Evolutionary conservation across 2,113 vertebrate species (phyloP).

Genomic region (Seriola dumerili): DNA sequence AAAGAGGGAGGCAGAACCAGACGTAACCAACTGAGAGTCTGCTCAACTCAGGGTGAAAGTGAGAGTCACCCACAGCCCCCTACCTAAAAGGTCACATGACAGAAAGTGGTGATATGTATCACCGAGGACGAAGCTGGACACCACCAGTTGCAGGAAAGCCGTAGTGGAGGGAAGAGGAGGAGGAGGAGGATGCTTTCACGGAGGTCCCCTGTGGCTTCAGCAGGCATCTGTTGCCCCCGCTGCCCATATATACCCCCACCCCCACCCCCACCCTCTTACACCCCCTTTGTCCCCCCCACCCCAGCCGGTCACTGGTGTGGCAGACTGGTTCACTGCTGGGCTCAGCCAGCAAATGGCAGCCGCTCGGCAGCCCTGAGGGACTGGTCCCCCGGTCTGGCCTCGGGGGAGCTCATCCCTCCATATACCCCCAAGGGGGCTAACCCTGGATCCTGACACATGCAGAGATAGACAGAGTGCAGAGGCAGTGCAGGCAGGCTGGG

Average conservation of each 20-base stretch:
- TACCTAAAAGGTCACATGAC: constrained; percentile 30
- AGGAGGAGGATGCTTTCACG: constrained; percentile 91
- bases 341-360: constrained; percentile 67
- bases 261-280: constrained; percentile 19
- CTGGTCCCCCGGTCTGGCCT: constrained; percentile 66
- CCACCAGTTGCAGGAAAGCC: constrained; percentile 74
- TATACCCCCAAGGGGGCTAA: constrained; percentile 46
- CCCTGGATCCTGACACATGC: constrained; percentile 55
- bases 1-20: background rate
- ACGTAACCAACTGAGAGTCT: constrained; percentile 11
- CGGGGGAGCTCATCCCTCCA: constrained; percentile 69
- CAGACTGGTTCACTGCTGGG: constrained; percentile 55
- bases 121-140: constrained; percentile 57
- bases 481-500: constrained; percentile 54
- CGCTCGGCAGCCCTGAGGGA: constrained; percentile 58
- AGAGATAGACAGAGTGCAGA: constrained; percentile 41
- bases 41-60: constrained; percentile 32
- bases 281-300: constrained; percentile 36
- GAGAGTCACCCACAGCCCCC: constrained; percentile 17
- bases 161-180: constrained; percentile 72
- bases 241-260: constrained; percentile 73
- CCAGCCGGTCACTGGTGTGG: constrained; percentile 60
- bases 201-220: constrained; percentile 92
- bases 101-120: constrained; percentile 66
- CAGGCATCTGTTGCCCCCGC: constrained; percentile 96